These are phyloP conservation scores for Mirza zaza DNA, from an alignment of 2,113 vertebrate species.

Conservation along the genomic window DNA sequence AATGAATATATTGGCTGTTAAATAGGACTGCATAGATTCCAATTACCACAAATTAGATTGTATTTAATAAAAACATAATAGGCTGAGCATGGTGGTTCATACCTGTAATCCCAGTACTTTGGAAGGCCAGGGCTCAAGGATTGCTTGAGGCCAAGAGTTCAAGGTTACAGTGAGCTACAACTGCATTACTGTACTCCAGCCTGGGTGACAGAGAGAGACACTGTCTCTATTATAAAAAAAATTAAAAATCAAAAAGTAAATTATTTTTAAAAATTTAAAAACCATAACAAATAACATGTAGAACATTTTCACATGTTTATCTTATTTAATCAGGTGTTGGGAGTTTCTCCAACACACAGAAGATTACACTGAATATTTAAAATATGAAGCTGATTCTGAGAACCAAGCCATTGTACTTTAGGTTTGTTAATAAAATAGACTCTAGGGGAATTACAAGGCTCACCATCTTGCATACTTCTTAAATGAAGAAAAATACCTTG, in stretches of 20 bases:
- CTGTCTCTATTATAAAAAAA: too few species aligned
- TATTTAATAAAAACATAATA: conserved; percentile 14
- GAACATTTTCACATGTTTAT: not conserved
- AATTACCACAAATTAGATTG: not conserved
- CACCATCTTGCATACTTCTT: not conserved
- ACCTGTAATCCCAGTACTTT: too few species aligned
- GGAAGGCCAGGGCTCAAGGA: too few species aligned
- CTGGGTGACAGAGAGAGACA: too few species aligned
- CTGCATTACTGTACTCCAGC: too few species aligned
- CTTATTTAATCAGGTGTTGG: conserved; percentile 1
- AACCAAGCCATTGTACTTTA: not conserved
- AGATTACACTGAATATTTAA: conserved; percentile 10
- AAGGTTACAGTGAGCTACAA: too few species aligned
- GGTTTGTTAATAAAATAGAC: not conserved
- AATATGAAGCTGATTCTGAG: conserved; percentile 12
- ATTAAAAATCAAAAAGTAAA: too few species aligned
- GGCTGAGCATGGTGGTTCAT: too few species aligned
- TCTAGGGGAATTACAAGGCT: not conserved
- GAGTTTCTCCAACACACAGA: not conserved
- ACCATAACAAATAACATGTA: not conserved
- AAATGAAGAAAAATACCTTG: conserved; percentile 21
- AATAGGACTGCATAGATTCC: not conserved
- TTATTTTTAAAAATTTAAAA: not conserved
- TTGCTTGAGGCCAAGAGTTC: too few species aligned
- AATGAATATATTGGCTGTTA: not conserved